Evolutionary conservation across 1,140 invertebrate species (phyloP).

Genomic region (Pantala flavescens): DNA sequence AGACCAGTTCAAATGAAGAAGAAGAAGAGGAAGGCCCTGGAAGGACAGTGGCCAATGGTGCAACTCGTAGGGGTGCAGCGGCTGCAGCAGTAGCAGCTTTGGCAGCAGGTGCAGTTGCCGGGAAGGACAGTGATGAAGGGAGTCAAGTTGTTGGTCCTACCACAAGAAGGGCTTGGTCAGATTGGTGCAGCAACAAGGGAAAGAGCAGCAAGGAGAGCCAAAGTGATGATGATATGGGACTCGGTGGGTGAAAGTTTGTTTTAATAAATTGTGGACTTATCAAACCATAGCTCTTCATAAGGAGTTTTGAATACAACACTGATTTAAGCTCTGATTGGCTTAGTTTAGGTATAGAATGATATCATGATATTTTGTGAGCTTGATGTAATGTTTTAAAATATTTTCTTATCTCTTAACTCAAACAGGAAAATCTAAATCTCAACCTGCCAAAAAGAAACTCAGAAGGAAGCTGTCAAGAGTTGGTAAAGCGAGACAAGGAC

Average conservation of each 20-base stretch:
- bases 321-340: too few species aligned
- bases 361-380: too few species aligned
- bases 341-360: too few species aligned
- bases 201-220: constrained; percentile 40
- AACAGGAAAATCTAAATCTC: constrained; percentile 12
- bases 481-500: constrained; percentile 36
- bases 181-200: constrained; percentile 51
- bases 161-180: constrained; percentile 61
- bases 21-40: not conserved
- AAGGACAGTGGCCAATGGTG: not conserved
- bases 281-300: too few species aligned
- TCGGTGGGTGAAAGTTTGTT: not conserved
- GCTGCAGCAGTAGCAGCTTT: not conserved
- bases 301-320: too few species aligned
- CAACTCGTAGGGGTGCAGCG: not conserved
- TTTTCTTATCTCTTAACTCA: not conserved
- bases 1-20: not conserved
- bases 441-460: constrained; percentile 31
- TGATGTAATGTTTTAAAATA: too few species aligned
- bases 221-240: constrained; percentile 12
- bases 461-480: constrained; percentile 37
- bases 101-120: not conserved
- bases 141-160: constrained; percentile 36
- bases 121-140: not conserved
- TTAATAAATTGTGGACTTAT: too few species aligned